A percentile compares a stretch with the other conserved stretches of the same genome.
phyloP scores from a whole-genome alignment of 2,113 vertebrate species.

The zebrafish (Danio rerio) region DNA sequence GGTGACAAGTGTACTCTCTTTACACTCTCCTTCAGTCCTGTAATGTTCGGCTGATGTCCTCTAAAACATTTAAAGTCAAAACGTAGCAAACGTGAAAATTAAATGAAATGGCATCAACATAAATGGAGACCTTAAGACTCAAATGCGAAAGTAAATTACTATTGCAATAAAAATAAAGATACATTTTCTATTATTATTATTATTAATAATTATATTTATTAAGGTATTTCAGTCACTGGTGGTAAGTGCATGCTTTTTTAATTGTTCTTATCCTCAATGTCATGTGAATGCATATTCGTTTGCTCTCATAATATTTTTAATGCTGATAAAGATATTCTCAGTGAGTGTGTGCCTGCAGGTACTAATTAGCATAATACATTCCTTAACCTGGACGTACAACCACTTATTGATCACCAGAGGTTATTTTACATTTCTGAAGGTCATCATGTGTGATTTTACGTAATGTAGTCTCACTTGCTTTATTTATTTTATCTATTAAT shows the following conservation, averaged over 20 bases:
- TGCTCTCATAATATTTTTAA: neutral
- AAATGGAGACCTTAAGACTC: no score
- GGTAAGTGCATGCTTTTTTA: neutral
- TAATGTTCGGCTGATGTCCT: conserved; percentile 22
- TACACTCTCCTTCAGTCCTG: conserved; percentile 33
- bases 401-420: neutral
- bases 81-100: neutral
- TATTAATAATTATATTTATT: neutral
- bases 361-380: neutral
- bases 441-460: neutral
- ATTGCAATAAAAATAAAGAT: neutral
- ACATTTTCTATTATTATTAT: neutral
- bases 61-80: neutral
- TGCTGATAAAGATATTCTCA: neutral
- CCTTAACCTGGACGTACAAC: neutral
- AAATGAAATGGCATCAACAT: neutral
- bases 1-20: conserved; percentile 48
- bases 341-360: neutral
- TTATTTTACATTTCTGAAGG: neutral
- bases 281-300: neutral
- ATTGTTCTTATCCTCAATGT: neutral
- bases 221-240: neutral
- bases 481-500: no score
- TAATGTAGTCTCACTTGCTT: neutral
- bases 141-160: no score